These are phyloP conservation scores for Aptenodytes patagonicus DNA, from an alignment of 2,113 vertebrate genomes.

Conservation along the genomic window DNA sequence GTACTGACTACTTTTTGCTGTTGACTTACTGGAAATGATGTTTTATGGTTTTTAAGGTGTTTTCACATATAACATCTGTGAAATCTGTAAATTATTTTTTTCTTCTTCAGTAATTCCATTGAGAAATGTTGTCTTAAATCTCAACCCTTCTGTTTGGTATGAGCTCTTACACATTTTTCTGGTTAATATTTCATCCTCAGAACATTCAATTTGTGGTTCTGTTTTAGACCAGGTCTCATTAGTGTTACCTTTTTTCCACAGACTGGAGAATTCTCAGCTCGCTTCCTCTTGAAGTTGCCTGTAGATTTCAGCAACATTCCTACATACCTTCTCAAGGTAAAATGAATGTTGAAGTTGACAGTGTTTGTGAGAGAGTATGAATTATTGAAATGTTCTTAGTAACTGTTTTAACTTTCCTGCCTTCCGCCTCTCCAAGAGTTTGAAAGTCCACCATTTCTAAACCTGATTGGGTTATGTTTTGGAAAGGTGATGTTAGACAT, in stretches of 20 bases:
- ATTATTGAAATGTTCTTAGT: neutral
- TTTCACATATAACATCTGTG: neutral
- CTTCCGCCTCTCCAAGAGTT: neutral
- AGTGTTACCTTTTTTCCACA: conserved; percentile 63
- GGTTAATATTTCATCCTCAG: neutral
- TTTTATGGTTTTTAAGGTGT: neutral
- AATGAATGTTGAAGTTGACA: neutral
- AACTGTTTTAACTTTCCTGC: neutral
- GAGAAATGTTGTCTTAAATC: neutral
- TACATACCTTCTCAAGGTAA: conserved; percentile 98
- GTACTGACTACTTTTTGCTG: neutral
- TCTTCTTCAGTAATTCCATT: neutral
- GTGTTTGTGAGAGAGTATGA: neutral
- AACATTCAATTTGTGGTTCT: conserved; percentile 4
- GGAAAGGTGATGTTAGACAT: neutral
- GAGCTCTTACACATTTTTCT: neutral
- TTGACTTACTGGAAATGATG: neutral
- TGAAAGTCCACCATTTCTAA: neutral
- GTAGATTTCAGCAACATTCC: conserved; percentile 99
- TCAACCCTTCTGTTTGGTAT: neutral
- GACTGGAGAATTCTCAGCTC: conserved; percentile 97
- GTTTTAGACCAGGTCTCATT: conserved; percentile 29
- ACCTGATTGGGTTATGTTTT: neutral
- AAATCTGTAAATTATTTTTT: neutral
- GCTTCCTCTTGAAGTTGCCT: conserved; percentile 95